phyloP scores from a whole-genome alignment of 64 coral and sea anemone genomes.

The Acropora yongei region DNA sequence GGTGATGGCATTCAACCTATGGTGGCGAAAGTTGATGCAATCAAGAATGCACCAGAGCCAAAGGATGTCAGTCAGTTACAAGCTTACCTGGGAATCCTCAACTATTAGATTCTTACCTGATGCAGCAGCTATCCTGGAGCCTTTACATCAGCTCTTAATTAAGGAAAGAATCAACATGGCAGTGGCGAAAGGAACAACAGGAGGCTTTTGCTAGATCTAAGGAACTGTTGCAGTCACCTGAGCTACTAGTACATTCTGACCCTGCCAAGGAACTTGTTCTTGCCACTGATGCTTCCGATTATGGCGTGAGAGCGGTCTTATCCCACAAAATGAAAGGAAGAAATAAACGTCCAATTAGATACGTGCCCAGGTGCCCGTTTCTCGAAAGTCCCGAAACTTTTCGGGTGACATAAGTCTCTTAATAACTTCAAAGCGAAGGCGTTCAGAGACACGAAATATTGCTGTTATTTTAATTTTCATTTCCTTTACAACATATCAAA shows the following conservation, averaged over 20 bases:
- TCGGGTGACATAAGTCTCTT: too few relatives aligned
- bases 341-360: too few relatives aligned
- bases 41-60: background rate
- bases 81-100: slow-evolving; percentile 3
- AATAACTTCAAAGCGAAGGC: too few relatives aligned
- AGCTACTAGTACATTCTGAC: slow-evolving; percentile 30
- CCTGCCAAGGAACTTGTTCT: background rate
- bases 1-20: slow-evolving; percentile 9
- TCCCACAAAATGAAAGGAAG: too few relatives aligned
- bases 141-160: background rate
- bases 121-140: slow-evolving; percentile 13
- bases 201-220: slow-evolving; percentile 9
- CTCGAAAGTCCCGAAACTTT: too few relatives aligned
- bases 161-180: slow-evolving; percentile 13
- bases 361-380: too few relatives aligned
- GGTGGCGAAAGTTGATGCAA: slow-evolving; percentile 12
- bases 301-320: too few relatives aligned
- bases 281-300: slow-evolving; percentile 5
- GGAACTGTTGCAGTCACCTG: slow-evolving; percentile 40
- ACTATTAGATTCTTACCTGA: slow-evolving; percentile 28
- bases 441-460: too few relatives aligned
- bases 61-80: slow-evolving; percentile 10
- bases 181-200: background rate
- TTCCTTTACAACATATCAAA: too few relatives aligned
- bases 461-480: too few relatives aligned